A percentile compares a stretch with the other conserved stretches of the same genome.
Conservation (phyloP, 2,888 invertebrate genomes). For the Polyommatus iphigenia region DNA sequence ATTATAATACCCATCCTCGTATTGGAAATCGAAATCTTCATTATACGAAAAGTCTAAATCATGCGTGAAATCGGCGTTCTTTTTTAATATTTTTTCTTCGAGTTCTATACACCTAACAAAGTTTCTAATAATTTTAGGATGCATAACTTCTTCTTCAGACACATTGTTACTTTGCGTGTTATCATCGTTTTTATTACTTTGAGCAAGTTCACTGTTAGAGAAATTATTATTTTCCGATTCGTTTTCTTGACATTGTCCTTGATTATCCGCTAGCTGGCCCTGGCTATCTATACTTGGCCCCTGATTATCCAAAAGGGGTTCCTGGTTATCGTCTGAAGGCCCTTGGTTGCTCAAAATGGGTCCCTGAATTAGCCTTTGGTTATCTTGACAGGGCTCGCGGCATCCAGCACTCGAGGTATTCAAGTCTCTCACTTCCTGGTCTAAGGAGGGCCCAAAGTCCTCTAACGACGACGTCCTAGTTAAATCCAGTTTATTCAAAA, state of each 20-base stretch:
- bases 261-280: background rate
- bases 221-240: background rate
- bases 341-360: background rate
- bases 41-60: conserved; percentile 20
- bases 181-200: background rate
- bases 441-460: background rate
- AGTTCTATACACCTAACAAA: conserved; percentile 50
- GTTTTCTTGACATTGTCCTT: background rate
- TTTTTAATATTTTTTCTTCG: conserved; percentile 46
- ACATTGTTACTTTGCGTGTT: background rate
- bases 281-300: background rate
- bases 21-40: conserved; percentile 34
- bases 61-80: conserved; percentile 23
- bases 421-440: background rate
- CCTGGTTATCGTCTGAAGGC: background rate
- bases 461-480: background rate
- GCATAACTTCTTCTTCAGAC: conserved; percentile 27
- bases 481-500: background rate
- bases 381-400: background rate
- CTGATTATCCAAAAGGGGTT: background rate
- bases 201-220: background rate
- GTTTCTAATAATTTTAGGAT: conserved; percentile 51
- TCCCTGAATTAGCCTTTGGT: background rate
- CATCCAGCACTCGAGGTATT: background rate
- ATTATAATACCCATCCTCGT: conserved; percentile 34